Conservation (phyloP, 37 sponge, comb jelly and placozoan species). For the Diacarnus erythraeanus region DNA sequence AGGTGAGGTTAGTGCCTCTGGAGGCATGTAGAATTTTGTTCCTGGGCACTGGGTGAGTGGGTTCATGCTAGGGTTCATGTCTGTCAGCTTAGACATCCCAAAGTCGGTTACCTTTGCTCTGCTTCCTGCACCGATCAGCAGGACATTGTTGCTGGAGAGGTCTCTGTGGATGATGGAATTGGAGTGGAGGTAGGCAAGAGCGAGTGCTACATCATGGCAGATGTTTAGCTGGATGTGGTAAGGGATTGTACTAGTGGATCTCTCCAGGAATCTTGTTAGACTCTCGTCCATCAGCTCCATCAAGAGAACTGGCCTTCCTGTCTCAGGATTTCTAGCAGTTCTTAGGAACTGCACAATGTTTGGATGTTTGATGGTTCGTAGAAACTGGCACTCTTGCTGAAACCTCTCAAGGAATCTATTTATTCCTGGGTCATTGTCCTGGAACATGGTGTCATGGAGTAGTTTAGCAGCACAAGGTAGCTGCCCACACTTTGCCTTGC, state of each 20-base stretch:
- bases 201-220: background rate
- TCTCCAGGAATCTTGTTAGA: background rate
- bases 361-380: background rate
- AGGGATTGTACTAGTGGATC: background rate
- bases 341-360: background rate
- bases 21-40: conserved; percentile 34
- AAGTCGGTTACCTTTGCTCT: conserved; percentile 49
- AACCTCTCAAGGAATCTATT: background rate
- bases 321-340: background rate
- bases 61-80: conserved; percentile 1
- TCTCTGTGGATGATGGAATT: background rate
- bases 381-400: background rate
- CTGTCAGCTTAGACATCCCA: conserved; percentile 7
- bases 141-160: conserved; percentile 14
- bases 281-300: conserved; percentile 6
- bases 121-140: background rate
- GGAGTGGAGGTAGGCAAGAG: conserved; percentile 6
- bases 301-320: background rate
- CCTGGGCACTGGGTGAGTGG: background rate
- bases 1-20: conserved; percentile 19
- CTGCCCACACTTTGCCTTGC: conserved; percentile 12
- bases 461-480: conserved; percentile 6
- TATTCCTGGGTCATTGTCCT: background rate
- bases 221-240: background rate
- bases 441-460: conserved; percentile 1